Percentiles rank a stretch among this genome's conserved stretches.
Evolutionary conservation across 2,797 vertebrate species (phyloP).

Genomic region (Chelon auratus): DNA sequence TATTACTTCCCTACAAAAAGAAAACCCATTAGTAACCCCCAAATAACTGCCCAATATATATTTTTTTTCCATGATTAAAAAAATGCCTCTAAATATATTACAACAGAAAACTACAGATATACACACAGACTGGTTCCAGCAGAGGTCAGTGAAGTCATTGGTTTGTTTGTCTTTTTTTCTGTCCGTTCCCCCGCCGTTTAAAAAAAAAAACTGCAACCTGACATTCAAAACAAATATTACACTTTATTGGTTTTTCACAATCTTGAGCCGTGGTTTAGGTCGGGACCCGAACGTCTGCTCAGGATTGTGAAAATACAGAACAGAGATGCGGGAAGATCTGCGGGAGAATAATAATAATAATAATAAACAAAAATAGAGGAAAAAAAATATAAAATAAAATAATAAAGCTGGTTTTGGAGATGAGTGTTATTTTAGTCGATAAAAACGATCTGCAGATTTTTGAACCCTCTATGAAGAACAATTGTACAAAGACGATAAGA

Average conservation of each 20-base stretch:
- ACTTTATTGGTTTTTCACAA: conserved; percentile 22
- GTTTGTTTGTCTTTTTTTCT: conserved; percentile 37
- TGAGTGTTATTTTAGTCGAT: conserved; percentile 49
- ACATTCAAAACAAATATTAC: conserved; percentile 23
- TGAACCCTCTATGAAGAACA: conserved; percentile 46
- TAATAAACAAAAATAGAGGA: background rate
- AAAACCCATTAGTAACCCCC: conserved; percentile 81
- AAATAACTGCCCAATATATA: conserved; percentile 83
- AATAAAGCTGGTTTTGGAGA: conserved; percentile 17
- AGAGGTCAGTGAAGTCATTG: conserved; percentile 71
- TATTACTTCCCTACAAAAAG: conserved; percentile 79
- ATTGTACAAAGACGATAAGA: conserved; percentile 70
- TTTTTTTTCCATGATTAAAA: conserved; percentile 75
- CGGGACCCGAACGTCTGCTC: conserved; percentile 19
- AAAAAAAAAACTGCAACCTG: conserved; percentile 25
- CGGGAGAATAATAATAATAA: too few relatives aligned
- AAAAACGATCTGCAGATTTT: conserved; percentile 43
- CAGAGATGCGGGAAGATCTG: conserved; percentile 6
- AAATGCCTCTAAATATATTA: conserved; percentile 87
- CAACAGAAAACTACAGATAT: conserved; percentile 86
- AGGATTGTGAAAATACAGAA: conserved; percentile 25
- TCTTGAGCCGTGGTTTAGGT: conserved; percentile 26
- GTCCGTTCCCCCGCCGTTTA: conserved; percentile 7
- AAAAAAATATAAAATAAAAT: background rate
- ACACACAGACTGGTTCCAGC: conserved; percentile 79